phyloP scores from a whole-genome alignment of 2,113 vertebrate species.

The Motacilla tschutschensis region DNA sequence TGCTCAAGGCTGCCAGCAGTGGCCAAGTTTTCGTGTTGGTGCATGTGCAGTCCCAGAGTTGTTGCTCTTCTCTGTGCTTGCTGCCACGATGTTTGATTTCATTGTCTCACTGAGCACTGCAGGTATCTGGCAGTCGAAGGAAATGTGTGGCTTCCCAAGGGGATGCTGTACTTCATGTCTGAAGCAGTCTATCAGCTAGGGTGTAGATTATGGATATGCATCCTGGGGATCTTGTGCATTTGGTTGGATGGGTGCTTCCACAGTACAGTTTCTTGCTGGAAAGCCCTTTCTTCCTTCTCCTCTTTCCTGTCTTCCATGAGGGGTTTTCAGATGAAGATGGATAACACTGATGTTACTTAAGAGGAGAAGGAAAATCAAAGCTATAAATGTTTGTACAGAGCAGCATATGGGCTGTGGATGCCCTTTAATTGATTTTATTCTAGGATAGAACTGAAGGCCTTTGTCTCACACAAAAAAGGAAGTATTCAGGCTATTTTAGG shows the following conservation, averaged over 20 bases:
- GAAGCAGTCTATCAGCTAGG: not conserved
- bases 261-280: not conserved
- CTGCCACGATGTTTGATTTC: not conserved
- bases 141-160: not conserved
- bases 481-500: not conserved
- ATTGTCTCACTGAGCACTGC: not conserved
- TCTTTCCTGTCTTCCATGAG: not conserved
- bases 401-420: not conserved
- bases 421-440: not conserved
- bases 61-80: not conserved
- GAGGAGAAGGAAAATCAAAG: not conserved
- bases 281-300: not conserved
- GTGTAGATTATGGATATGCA: not conserved
- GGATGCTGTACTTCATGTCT: not conserved
- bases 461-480: not conserved
- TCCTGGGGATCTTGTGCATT: not conserved
- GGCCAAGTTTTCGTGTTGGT: not conserved
- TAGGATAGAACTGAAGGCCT: not conserved
- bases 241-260: not conserved
- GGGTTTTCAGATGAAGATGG: not conserved
- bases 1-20: not conserved
- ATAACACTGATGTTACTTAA: not conserved
- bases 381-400: not conserved
- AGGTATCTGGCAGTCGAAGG: not conserved
- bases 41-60: accelerated